Evolutionary conservation across 2,888 invertebrate species (phyloP), one percentile per base, ranked within the genome.

Genomic region (Periphyllus acericola): DNA sequence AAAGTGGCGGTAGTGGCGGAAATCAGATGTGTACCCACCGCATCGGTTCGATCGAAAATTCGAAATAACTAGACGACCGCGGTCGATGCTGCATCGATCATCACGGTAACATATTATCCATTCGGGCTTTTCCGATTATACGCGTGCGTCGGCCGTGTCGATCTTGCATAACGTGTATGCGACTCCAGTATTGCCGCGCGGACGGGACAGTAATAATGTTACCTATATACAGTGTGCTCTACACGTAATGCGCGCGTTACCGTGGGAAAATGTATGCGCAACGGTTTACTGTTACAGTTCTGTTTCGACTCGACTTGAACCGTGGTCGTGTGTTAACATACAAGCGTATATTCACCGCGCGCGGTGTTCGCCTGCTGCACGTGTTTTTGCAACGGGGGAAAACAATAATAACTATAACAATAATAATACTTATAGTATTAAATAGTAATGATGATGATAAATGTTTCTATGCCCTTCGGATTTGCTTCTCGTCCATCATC

Each of bases 201-300:
- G 52, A 25, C 32, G 82, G 46, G 29, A 55, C 55, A 55, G 25
- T 34, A 78, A 46, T 79, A 79, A 80, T 66, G 82, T 72, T 72
- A 82, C 71, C 46, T 36, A 34, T 34, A 14, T 52, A 52, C 36
- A 36, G 36, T 6, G 4, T 3, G 36, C 6, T 6, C 36, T 40
- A 19, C 46, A 71, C 14, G 21, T n/a, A 66, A 66, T 81, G 52
- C 9, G 75, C 36, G 75, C 17, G 86, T 72, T 60, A 87, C 74
- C 80, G 87, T 87, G 87, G 87, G 87, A 87, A 87, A 87, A 74
- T 11, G 29, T 32, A 74, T 80, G 80, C 40, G 87, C 81, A 66
- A 87, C 74, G 80, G 87, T 87, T 87, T 87, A 74, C 87, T 55
- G 79, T 86, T 86, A 80, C 85, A 85, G 78, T 85, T 71, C 52